Base-by-base conservation (phyloP, 2,888 invertebrate species). In the Plutella xylostella region DNA sequence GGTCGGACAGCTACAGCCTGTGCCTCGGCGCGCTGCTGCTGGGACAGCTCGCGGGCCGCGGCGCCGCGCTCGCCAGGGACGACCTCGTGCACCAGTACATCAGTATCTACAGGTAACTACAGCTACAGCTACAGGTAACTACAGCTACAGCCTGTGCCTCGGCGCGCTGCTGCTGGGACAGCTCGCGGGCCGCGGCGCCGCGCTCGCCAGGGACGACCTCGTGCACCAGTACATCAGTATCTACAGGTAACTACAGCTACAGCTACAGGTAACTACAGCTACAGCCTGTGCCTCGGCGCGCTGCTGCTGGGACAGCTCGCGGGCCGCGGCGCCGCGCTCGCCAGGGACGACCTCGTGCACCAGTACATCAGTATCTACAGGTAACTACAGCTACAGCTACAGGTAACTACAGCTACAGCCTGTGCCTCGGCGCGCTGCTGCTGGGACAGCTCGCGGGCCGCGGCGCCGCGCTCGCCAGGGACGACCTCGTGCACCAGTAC, bases 151-250 rank as follows among this genome's bases (percentile, higher is more conserved):
- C 20, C 85, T 86, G 56, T 85, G 87, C 12, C 77, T 90, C 35
- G 90, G 90, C 31, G 93, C 92, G 75, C 75, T 94, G 56, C 76
- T 94, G 49, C 71, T 90, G 39, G 93, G 91, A 89, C 88, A 89
- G 56, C 85, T 90, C 46, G 68, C 92, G 37, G 73, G 92, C 49
- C 71, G 85, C 43, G 86, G 90, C 58, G 90, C 90, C 58, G 79
- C 83, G 38, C 84, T 86, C 48, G 89, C 93, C 12, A 85, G 89
- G 19, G 87, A 89, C 3, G 91, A 93, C 68, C 85, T 92, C 46
- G 77, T 89, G 48, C 90, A 89, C 53, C 88, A 91, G 54, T 93
- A 93, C 67, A 88, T 89, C 6, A 86, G 88, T 55, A 61, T 58
- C 57, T 83, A 67, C 68, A 76, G 72, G 86, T 85, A 51, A 48